A percentile compares a stretch with the other conserved stretches of the same genome.
These are phyloP conservation scores for Nemurella pictetii DNA, from an alignment of 2,888 invertebrate genomes.

Conservation along the genomic window DNA sequence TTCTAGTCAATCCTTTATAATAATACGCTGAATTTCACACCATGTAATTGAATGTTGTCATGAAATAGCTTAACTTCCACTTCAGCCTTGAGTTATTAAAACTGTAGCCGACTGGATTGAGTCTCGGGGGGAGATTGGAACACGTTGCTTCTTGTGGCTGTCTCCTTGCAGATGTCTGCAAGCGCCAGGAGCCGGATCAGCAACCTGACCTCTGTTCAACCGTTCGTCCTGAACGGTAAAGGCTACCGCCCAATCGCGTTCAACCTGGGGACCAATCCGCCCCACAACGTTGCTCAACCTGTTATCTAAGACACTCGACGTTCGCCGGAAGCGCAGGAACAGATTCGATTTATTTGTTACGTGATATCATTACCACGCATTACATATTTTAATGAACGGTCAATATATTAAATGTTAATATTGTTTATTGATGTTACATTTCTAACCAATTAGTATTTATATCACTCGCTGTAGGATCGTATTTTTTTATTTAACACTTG, in stretches of 20 bases:
- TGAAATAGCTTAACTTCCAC: too few relatives aligned
- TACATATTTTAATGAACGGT: neutral
- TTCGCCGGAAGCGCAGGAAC: neutral
- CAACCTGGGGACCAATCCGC: conserved; percentile 47
- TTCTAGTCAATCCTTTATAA: too few relatives aligned
- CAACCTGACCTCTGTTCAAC: conserved; percentile 46
- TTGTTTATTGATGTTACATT: neutral
- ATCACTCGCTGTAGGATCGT: neutral
- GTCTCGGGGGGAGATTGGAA: too few relatives aligned
- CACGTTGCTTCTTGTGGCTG: neutral
- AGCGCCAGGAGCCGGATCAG: conserved; percentile 25
- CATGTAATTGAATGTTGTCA: too few relatives aligned
- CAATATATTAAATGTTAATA: conserved; percentile 5
- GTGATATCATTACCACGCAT: neutral
- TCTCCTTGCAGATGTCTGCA: conserved; percentile 7
- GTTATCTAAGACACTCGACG: conserved; percentile 33
- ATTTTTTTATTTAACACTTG: conserved; percentile 5
- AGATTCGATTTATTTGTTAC: neutral
- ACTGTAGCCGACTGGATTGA: too few relatives aligned
- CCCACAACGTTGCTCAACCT: conserved; percentile 40
- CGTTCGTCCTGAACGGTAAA: conserved; percentile 51
- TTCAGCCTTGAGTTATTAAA: too few relatives aligned
- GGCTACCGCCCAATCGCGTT: conserved; percentile 55
- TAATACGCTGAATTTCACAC: too few relatives aligned
- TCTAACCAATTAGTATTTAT: conserved; percentile 5